Percentiles rank a stretch among this genome's conserved stretches.
Evolutionary conservation across 2,113 vertebrate genomes (phyloP).

Genomic region (Rhadina sibilatrix): DNA sequence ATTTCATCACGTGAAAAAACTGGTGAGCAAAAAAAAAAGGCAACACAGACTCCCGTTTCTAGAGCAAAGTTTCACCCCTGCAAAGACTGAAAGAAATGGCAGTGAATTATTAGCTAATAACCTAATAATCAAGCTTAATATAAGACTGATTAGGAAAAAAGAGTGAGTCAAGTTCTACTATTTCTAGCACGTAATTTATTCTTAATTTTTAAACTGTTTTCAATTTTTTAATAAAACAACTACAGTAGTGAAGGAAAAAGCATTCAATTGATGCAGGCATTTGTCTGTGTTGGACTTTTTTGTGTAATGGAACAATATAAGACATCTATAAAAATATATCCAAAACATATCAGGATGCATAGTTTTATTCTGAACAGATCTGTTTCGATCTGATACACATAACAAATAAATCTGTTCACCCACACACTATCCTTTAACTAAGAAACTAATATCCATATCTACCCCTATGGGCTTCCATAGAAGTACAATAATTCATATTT

Average conservation of each 20-base stretch:
- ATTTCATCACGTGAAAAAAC: neutral
- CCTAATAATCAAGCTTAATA: neutral
- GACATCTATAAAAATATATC: neutral
- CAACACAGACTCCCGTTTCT: neutral
- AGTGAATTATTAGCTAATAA: neutral
- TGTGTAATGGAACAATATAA: neutral
- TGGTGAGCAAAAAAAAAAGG: neutral
- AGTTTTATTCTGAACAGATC: neutral
- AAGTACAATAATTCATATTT: neutral
- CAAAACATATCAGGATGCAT: neutral
- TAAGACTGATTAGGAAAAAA: neutral
- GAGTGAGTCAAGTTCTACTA: neutral
- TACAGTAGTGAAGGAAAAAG: neutral
- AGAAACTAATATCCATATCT: neutral
- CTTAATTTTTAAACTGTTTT: neutral
- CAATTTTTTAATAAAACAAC: neutral
- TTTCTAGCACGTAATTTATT: neutral
- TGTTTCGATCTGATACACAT: neutral
- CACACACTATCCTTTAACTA: neutral
- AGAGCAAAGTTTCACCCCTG: neutral
- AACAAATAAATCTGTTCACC: neutral
- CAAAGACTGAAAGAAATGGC: neutral
- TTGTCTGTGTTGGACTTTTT: neutral
- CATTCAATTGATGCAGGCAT: neutral
- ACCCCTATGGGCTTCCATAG: neutral